Base-by-base conservation (phyloP, 2,113 vertebrate genomes). In the Dipodomys ordii region DNA sequence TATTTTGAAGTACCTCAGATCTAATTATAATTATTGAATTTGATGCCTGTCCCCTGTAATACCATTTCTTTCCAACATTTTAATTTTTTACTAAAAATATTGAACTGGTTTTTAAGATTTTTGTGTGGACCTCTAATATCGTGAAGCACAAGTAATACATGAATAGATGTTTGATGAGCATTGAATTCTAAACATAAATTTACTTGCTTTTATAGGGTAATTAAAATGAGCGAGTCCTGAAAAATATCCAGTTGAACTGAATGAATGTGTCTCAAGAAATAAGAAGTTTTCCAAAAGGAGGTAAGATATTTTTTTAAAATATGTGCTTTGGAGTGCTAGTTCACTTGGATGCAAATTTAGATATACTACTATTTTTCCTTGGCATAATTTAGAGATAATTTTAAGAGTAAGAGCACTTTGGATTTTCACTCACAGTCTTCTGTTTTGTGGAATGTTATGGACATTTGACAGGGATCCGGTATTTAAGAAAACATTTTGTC, bases 231-330 rank as follows among this genome's bases (percentile, higher is more conserved):
- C 64, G 65, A 16, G 8, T 30, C 53, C 35, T 57, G 88, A 83
- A 69, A 79, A 78, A 83, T 81, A 89, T 46, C 15, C 79, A 39
- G 15, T 81, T 91, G 90, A 32, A 88, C 49, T 87, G 76, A 94
- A 74, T 6, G 83, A 72, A 71, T 78, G 15, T 53, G 11, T 73
- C 30, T 83, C 32, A 16, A 57, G 30, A 91, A 84, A 80, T 93
- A 88, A 96, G 62, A 79, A 68, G 25, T 72, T 82, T 92, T 85
- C 57, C 23, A 35, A 39, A 94, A 80, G 7, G 6, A 97, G 96
- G 96, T 97, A 97, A 96, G 94, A 64, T 8, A 88, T 87, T 81
- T 84, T 84, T 88, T 88, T 9, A 81, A 92, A 80, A 71, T 85
- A 80, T 83, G 4, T 2, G 77, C 2, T 25, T 92, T 82, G 84